Conservation (phyloP, 92 coral and sea anemone genomes). For the Palythoa heliodiscus region DNA sequence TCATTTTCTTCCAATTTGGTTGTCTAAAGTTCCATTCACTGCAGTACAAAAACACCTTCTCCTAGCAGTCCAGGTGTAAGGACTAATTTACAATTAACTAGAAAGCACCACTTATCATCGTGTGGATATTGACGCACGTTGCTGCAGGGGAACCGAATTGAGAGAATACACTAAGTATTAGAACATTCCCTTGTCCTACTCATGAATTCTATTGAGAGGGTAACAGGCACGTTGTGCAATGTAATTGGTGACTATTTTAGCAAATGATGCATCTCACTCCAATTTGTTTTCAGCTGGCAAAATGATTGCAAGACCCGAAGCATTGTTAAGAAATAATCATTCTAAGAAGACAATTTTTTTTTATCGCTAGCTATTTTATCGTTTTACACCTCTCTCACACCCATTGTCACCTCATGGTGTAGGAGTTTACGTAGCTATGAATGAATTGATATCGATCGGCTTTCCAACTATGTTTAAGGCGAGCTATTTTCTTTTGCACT, state of each 20-base stretch:
- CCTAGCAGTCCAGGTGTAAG: slow-evolving; percentile 96
- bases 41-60: slow-evolving; percentile 63
- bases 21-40: slow-evolving; percentile 63
- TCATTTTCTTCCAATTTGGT: background rate
- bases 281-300: slow-evolving; percentile 24
- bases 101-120: slow-evolving; percentile 45
- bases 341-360: background rate
- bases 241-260: background rate
- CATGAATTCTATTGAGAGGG: background rate
- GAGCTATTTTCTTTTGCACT: background rate
- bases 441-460: background rate
- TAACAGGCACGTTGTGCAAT: background rate
- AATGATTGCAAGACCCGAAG: background rate
- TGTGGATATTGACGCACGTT: background rate
- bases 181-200: background rate
- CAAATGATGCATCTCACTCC: background rate
- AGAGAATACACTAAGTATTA: background rate
- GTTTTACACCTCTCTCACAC: background rate
- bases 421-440: background rate
- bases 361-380: background rate
- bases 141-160: slow-evolving; percentile 22
- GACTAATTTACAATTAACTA: slow-evolving; percentile 9
- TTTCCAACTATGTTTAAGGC: background rate
- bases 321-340: slow-evolving; percentile 11
- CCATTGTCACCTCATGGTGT: slow-evolving; percentile 7